phyloP scores from a whole-genome alignment of 35 echinoderm and acorn worm genomes.

The Diadema setosum region DNA sequence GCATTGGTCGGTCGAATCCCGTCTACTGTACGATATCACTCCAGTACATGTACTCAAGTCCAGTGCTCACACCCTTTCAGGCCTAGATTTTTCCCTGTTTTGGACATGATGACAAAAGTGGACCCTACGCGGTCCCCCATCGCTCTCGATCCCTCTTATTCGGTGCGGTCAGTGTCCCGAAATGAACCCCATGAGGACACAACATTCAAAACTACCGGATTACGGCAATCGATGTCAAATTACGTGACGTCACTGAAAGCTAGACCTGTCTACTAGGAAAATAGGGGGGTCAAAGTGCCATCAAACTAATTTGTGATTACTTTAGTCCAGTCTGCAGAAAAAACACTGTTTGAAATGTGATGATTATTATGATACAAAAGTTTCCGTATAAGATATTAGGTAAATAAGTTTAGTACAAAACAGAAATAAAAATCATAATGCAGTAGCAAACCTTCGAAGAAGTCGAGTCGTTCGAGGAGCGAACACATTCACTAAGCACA shows the following conservation, averaged over 20 bases:
- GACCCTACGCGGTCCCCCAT: not conserved
- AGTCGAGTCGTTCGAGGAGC: not conserved
- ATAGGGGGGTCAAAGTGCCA: not conserved
- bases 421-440: not conserved
- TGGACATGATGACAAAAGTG: not conserved
- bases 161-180: slow-evolving; percentile 13
- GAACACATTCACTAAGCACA: slow-evolving; percentile 1
- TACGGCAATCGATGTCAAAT: slow-evolving; percentile 29
- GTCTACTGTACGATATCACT: not conserved
- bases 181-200: slow-evolving; percentile 12
- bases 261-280: not conserved
- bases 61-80: not conserved
- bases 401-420: not conserved
- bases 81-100: not conserved
- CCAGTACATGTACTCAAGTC: not conserved
- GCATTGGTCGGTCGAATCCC: not conserved
- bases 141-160: not conserved
- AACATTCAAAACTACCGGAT: slow-evolving; percentile 35
- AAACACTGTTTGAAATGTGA: no score
- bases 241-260: slow-evolving; percentile 11
- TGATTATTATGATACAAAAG: no score
- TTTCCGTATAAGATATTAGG: not conserved
- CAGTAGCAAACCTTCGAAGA: not conserved
- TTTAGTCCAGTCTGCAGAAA: no score
- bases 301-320: no score